Conservation (phyloP, 2,797 vertebrate genomes). For the Cercopithecus mitis region DNA sequence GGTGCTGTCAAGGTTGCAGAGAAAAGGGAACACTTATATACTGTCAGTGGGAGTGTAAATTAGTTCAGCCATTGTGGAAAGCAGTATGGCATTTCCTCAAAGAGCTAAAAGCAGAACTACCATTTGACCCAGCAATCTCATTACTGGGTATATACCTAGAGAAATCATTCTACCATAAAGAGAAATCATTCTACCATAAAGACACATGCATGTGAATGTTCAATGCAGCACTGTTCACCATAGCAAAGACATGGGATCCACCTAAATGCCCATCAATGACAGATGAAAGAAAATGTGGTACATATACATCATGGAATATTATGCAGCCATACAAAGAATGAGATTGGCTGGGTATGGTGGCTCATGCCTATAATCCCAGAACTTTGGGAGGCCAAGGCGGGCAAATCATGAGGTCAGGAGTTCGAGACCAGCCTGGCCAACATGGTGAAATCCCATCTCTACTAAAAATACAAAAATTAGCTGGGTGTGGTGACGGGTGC, state of each 20-base stretch:
- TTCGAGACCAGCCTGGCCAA: not conserved
- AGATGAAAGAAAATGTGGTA: not conserved
- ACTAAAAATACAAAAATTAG: not conserved
- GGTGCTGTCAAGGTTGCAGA: not conserved
- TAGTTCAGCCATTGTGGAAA: not conserved
- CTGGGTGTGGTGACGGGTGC: fast-evolving
- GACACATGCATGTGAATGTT: not conserved
- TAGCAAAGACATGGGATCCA: not conserved
- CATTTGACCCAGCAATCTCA: not conserved
- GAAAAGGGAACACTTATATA: not conserved
- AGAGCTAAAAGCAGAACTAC: not conserved
- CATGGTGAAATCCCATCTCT: not conserved
- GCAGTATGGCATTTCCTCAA: not conserved
- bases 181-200: not conserved
- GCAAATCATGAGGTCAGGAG: not conserved
- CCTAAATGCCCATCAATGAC: not conserved
- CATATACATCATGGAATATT: not conserved
- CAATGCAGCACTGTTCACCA: not conserved
- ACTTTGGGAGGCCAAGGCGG: not conserved
- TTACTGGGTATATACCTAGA: not conserved
- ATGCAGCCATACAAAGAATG: not conserved
- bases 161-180: not conserved
- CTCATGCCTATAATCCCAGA: not conserved
- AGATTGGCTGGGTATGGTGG: not conserved
- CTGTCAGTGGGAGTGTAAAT: not conserved